Base-by-base conservation (phyloP, 2,797 vertebrate genomes). In the Glyptemys insculpta region DNA sequence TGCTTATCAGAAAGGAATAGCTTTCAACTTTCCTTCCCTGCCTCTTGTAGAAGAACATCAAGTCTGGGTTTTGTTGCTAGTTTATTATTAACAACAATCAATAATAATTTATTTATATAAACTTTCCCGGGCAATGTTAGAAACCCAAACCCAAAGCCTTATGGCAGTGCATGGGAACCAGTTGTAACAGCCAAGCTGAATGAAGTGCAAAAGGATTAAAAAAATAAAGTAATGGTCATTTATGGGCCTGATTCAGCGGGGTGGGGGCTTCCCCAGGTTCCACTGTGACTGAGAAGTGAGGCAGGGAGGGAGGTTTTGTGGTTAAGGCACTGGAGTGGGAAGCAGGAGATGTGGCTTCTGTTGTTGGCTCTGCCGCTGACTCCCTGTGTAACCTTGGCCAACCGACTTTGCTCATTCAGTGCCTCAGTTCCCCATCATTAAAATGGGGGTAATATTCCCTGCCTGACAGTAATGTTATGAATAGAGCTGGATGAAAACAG, bases 1-100 rank as follows among this genome's bases (percentile, higher is more conserved):
- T 1, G 83, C 94, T 97, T 97, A 97, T 97, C 96, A 95, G 89
- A 65, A 84, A 74, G 68, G 85, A 96, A 96, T 95, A 93, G 94
- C 95, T 96, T 97, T 96, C 94, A 93, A 83, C 91, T 95, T 95
- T 54, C 92, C 79, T 92, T 85, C 34, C 81, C 65, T 88, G 94
- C 88, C 83, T 86, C 90, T 68, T 0, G 1, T 91, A 89, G 96
- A 90, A 95, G 23, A 95, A n/a, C 8, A 31, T 88, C 41, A 90
- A 92, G 3, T 54, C 92, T 92, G 68, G 44, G n/a, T 91, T 87
- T 80, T 29, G 89, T 50, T 68, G 65, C 96, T 96, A 94, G 4
- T 12, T 97, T 94, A 56, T 92, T 93, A 91, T 94, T 91, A 68
- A n/a, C 8, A 65, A 19, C 34, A 18, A 94, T 96, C 92, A 68